A percentile compares a stretch with the other conserved stretches of the same genome.
phyloP scores from a whole-genome alignment of 2,797 vertebrate species.

The Myoxocephalus aenaeus region DNA sequence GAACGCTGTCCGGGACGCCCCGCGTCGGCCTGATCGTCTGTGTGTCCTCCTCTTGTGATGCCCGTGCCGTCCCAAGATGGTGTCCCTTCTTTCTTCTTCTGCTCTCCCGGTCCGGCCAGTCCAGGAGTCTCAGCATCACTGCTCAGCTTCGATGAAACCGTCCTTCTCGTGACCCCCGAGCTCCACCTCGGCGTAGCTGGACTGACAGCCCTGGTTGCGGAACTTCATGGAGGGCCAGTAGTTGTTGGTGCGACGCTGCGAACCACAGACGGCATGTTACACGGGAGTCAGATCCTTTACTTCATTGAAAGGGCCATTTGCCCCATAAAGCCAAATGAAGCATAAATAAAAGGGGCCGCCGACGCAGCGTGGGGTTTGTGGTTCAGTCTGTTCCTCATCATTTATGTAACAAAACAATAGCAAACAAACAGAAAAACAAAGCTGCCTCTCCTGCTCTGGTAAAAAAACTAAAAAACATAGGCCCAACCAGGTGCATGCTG shows the following conservation, averaged over 20 bases:
- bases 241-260: slow-evolving; percentile 89
- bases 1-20: slow-evolving; percentile 60
- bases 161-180: slow-evolving; percentile 92
- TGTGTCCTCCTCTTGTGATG: slow-evolving; percentile 38
- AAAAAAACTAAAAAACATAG: too few relatives aligned
- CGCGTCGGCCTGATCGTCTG: slow-evolving; percentile 45
- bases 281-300: neutral
- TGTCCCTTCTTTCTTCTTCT: slow-evolving; percentile 31
- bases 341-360: too few relatives aligned
- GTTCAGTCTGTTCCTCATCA: too few relatives aligned
- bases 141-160: slow-evolving; percentile 93
- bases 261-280: too few relatives aligned
- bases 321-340: too few relatives aligned
- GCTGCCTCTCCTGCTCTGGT: too few relatives aligned
- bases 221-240: slow-evolving; percentile 97
- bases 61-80: slow-evolving; percentile 48
- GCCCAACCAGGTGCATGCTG: too few relatives aligned
- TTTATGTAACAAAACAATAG: too few relatives aligned
- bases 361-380: too few relatives aligned
- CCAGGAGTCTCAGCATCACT: slow-evolving; percentile 85
- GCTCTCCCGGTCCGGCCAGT: slow-evolving; percentile 35
- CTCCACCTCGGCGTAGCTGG: slow-evolving; percentile 92
- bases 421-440: too few relatives aligned
- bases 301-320: neutral
- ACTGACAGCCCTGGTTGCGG: slow-evolving; percentile 86